Base-by-base conservation (phyloP, 2,888 invertebrate species). In the Caenorhabditis sp. region DNA sequence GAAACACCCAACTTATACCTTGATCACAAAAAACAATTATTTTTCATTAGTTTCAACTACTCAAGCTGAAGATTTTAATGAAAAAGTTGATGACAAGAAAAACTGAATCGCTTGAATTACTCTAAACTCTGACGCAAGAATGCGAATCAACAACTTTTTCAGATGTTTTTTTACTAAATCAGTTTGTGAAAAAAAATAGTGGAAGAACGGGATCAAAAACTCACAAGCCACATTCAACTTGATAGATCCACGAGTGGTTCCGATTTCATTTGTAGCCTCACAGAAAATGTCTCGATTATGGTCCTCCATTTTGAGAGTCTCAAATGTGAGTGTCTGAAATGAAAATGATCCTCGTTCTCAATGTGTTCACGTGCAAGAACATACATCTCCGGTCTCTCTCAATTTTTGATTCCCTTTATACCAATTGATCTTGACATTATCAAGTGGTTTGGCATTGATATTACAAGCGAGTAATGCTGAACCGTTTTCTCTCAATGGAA, bases 401-500 rank as follows among this genome's bases (percentile, higher is more conserved):
- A 86, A 56, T 19, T 82, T 77, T 63, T 88, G 82, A 19, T 86
- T 82, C 16, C 86, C 90, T 28, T 83, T 72, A 44, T 82, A 88
- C 91, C 91, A 91, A 3, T 63, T 75, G 61, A 90, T 88, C 56
- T 84, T 77, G 47, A 90, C 70, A 77, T 88, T 86, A 28, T 87
- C 87, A n/a, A 84, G 41, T 3, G 91, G 91, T 75, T 91, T 89
- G 12, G 91, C 90, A 66, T 90, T 89, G n/a, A 89, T 87, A 38
- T 86, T 82, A 82, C 91, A 91, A 6, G 87, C 86, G 47, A 91
- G 79, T 22, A 89, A 82, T 26, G 90, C 91, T 6, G 87, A 85
- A 8, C 88, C 90, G 38, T 89, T 90, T 74, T 92, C 91, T 56
- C 86, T 75, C n/a, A 87, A 51, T n/a, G 82, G 84, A 28, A 83